These are phyloP conservation scores for Parazoanthus swiftii DNA, from an alignment of 92 coral and sea anemone genomes.

Conservation along the genomic window DNA sequence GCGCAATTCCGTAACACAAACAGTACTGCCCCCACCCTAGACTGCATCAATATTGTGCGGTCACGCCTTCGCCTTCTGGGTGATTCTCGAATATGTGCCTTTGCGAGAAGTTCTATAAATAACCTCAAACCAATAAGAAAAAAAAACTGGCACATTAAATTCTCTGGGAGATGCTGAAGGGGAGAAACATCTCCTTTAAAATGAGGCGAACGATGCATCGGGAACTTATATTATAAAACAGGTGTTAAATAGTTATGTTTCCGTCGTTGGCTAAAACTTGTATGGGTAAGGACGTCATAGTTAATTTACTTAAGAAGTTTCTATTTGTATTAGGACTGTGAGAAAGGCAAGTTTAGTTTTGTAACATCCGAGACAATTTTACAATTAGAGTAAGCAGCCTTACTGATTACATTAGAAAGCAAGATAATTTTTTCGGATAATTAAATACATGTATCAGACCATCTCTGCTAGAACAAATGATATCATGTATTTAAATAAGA, in stretches of 20 bases:
- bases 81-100: not conserved
- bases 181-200: too few species aligned
- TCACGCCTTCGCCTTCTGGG: slow-evolving; percentile 1
- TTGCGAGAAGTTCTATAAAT: too few species aligned
- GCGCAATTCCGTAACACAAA: slow-evolving; percentile 4
- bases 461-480: not conserved
- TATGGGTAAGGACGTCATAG: not conserved
- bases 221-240: not conserved
- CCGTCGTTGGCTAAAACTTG: not conserved
- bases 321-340: not conserved
- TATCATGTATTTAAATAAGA: not conserved
- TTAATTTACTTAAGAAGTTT: not conserved
- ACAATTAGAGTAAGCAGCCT: too few species aligned
- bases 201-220: not conserved
- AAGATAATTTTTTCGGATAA: not conserved
- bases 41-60: slow-evolving; percentile 7
- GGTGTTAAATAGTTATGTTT: too few species aligned
- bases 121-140: too few species aligned
- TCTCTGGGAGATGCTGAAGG: too few species aligned
- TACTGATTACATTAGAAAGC: too few species aligned
- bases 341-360: not conserved
- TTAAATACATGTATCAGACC: not conserved
- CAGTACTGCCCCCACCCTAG: slow-evolving; percentile 12
- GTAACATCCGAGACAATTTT: not conserved
- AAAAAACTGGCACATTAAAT: not conserved